Conservation (phyloP, 1,140 invertebrate species). For the Tyrophagus putrescentiae region DNA sequence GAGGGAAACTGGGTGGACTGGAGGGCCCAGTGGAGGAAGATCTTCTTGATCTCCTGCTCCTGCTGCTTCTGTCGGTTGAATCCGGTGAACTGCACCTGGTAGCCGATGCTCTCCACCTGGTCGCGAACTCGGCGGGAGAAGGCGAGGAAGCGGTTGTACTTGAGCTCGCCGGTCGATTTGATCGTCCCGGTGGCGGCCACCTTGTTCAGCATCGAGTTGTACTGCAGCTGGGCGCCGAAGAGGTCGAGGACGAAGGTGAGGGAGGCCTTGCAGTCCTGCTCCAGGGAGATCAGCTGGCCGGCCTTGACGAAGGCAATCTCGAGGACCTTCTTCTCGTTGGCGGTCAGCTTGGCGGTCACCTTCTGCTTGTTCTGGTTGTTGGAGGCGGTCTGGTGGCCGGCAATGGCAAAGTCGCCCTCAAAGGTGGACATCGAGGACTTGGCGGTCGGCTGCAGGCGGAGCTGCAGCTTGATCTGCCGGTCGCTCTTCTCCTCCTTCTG, state of each 20-base stretch:
- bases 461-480: not conserved
- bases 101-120: not conserved
- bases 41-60: not conserved
- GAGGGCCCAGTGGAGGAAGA: not conserved
- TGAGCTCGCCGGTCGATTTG: not conserved
- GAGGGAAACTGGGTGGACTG: not conserved
- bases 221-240: not conserved
- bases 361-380: not conserved
- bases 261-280: not conserved
- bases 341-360: constrained; percentile 16
- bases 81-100: not conserved
- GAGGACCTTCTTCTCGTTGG: constrained; percentile 19
- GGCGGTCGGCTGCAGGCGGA: not conserved
- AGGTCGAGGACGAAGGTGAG: not conserved
- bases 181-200: not conserved
- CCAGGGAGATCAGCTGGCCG: not conserved
- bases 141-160: constrained; percentile 1
- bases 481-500: not conserved
- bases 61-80: not conserved
- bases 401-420: not conserved
- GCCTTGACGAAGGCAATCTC: not conserved
- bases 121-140: not conserved
- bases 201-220: not conserved
- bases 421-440: not conserved
- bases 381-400: too few relatives aligned